These are phyloP conservation scores for Ischnura elegans DNA, from an alignment of 2,888 invertebrate genomes.

Conservation along the genomic window DNA sequence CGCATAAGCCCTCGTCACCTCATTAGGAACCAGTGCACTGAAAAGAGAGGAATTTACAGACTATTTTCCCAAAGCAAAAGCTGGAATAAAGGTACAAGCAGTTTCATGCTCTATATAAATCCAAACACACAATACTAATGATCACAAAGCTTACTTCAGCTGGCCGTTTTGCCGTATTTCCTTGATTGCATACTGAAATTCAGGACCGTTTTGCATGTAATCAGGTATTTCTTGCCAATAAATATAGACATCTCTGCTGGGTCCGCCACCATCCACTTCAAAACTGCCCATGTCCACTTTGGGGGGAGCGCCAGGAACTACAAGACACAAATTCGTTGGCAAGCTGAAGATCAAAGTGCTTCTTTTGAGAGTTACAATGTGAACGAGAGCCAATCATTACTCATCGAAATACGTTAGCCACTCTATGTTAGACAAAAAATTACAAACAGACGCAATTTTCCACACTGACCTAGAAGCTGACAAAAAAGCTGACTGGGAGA, in stretches of 20 bases:
- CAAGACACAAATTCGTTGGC: too few relatives aligned
- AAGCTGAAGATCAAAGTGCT: too few relatives aligned
- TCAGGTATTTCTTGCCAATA: conserved; percentile 89
- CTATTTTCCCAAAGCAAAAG: not conserved
- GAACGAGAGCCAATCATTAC: too few relatives aligned
- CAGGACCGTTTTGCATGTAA: conserved; percentile 86
- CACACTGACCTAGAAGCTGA: too few relatives aligned
- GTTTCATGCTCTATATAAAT: not conserved
- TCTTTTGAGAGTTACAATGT: too few relatives aligned
- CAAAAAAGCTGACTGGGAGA: too few relatives aligned
- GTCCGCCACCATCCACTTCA: conserved; percentile 78
- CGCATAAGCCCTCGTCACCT: conserved; percentile 80
- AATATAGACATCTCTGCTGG: conserved; percentile 83
- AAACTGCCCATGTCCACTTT: conserved; percentile 87
- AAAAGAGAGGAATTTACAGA: conserved; percentile 68
- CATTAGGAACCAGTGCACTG: conserved; percentile 77
- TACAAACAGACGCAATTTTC: too few relatives aligned
- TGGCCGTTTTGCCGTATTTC: conserved; percentile 77
- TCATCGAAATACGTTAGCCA: too few relatives aligned
- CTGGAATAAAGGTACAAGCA: conserved; percentile 71
- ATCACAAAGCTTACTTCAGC: conserved; percentile 74
- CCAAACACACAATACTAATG: not conserved
- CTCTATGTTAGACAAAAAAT: too few relatives aligned
- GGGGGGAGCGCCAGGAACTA: conserved; percentile 85
- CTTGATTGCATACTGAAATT: conserved; percentile 86